These are phyloP conservation scores for Okamejei kenojei DNA, from an alignment of 2,797 vertebrate species.

Conservation along the genomic window DNA sequence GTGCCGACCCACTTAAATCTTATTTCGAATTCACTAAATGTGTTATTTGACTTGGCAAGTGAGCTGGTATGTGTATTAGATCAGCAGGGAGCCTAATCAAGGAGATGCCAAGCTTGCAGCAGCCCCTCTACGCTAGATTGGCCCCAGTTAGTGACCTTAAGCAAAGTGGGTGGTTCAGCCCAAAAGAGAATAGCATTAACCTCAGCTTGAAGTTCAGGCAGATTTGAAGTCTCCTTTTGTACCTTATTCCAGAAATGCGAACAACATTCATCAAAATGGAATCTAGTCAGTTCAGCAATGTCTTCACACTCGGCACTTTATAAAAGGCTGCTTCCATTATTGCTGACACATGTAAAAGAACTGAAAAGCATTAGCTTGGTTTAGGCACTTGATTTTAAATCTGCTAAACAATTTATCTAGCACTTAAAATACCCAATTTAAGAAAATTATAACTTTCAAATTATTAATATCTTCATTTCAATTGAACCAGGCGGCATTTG, in stretches of 20 bases:
- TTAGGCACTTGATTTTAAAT: slow-evolving; percentile 65
- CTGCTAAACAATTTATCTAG: slow-evolving; percentile 62
- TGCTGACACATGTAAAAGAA: slow-evolving; percentile 71
- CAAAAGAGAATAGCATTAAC: slow-evolving; percentile 76
- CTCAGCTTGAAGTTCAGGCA: slow-evolving; percentile 74
- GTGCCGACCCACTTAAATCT: slow-evolving; percentile 84
- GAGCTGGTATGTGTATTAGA: slow-evolving; percentile 77
- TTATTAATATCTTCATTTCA: slow-evolving; percentile 20
- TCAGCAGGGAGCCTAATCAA: slow-evolving; percentile 80
- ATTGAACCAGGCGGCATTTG: neutral
- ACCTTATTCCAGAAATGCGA: slow-evolving; percentile 53
- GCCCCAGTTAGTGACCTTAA: slow-evolving; percentile 82
- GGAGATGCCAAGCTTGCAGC: slow-evolving; percentile 80
- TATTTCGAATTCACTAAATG: slow-evolving; percentile 90
- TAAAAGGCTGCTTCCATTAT: slow-evolving; percentile 62
- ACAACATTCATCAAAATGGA: slow-evolving; percentile 66
- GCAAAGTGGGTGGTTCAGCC: slow-evolving; percentile 84
- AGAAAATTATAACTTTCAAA: slow-evolving; percentile 9
- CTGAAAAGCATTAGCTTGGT: slow-evolving; percentile 68
- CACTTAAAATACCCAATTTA: slow-evolving; percentile 51
- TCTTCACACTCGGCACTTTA: slow-evolving; percentile 64
- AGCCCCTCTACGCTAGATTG: slow-evolving; percentile 73
- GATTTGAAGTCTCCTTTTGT: slow-evolving; percentile 69
- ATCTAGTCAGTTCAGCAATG: slow-evolving; percentile 68
- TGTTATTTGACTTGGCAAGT: slow-evolving; percentile 95